phyloP scores from a whole-genome alignment of 2,797 vertebrate genomes.

The Phylloscopus collybita region DNA sequence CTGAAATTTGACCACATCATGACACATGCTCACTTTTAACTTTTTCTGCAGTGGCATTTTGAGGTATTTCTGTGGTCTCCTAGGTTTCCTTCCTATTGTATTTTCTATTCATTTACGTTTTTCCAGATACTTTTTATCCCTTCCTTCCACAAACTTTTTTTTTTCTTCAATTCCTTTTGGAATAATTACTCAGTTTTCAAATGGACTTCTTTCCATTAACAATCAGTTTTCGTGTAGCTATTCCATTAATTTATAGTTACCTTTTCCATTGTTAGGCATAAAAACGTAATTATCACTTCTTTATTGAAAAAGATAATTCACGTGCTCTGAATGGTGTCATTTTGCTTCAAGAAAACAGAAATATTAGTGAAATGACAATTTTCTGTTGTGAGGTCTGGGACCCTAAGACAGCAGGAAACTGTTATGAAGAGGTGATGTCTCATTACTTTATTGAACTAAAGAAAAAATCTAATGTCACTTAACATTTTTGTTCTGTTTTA shows the following conservation, averaged over 20 bases:
- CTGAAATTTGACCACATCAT: background rate
- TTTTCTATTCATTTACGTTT: background rate
- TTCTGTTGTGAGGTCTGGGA: background rate
- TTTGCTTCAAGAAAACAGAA: background rate
- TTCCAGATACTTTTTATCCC: background rate
- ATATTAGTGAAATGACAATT: background rate
- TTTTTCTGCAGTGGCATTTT: background rate
- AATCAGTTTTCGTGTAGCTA: background rate
- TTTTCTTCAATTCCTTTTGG: background rate
- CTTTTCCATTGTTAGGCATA: background rate
- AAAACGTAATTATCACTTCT: background rate
- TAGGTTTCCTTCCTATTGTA: background rate
- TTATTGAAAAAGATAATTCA: background rate
- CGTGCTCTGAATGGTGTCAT: background rate
- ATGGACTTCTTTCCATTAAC: background rate
- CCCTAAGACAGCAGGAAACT: background rate
- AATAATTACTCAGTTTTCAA: background rate
- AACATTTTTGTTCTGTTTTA: background rate
- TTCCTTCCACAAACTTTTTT: background rate
- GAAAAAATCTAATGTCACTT: background rate
- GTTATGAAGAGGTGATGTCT: background rate
- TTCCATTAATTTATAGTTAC: background rate
- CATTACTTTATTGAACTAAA: background rate
- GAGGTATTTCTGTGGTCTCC: background rate
- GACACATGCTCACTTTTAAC: background rate